These are phyloP conservation scores for Teleogryllus occipitalis DNA, from an alignment of 1,140 invertebrate genomes.

Conservation along the genomic window DNA sequence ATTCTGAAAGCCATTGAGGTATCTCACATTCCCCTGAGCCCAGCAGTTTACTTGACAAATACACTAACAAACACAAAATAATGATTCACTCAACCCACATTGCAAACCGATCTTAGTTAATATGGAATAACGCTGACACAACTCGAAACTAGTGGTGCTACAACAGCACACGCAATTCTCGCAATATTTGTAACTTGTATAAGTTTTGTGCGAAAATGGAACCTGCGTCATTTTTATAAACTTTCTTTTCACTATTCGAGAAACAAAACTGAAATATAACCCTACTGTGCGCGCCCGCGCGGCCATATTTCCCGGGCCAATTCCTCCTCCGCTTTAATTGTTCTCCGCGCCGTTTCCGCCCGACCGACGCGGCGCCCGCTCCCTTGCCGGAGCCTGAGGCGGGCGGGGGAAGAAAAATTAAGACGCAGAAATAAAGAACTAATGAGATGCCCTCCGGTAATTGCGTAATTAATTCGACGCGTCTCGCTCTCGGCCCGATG, in stretches of 20 bases:
- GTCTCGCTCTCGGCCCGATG: not conserved
- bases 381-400: not conserved
- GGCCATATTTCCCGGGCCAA: not conserved
- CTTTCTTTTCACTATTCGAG: not conserved
- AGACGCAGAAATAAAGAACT: slow-evolving; percentile 1
- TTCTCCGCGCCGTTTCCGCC: not conserved
- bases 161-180: too few relatives aligned
- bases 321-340: not conserved
- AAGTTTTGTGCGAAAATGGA: not conserved
- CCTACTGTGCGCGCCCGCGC: not conserved
- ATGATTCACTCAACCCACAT: too few relatives aligned
- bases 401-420: not conserved
- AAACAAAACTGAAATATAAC: not conserved
- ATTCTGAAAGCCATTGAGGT: too few relatives aligned
- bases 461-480: not conserved
- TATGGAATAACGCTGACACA: too few relatives aligned
- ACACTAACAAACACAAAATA: too few relatives aligned
- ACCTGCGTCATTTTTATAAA: not conserved
- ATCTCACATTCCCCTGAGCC: too few relatives aligned
- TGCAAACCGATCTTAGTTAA: too few relatives aligned
- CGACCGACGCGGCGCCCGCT: too few relatives aligned
- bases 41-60: too few relatives aligned
- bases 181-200: not conserved
- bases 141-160: too few relatives aligned
- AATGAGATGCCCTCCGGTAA: not conserved